Evolutionary conservation across 2,888 invertebrate genomes (phyloP).

Genomic region (Eurois occulta): DNA sequence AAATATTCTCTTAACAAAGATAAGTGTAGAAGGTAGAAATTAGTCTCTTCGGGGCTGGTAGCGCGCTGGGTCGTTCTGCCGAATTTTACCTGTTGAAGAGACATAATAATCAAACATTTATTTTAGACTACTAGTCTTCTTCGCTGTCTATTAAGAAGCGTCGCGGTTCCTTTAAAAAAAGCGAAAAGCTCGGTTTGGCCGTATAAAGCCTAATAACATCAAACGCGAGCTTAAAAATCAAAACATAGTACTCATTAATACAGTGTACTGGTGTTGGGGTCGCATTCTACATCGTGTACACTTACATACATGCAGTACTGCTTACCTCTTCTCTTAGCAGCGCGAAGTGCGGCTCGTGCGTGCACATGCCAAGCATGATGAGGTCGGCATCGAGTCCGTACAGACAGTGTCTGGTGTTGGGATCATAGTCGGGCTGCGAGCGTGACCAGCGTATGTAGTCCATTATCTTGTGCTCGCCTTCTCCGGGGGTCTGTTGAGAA

Average conservation of each 20-base stretch:
- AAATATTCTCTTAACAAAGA: conserved; percentile 98
- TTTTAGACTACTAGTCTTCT: neutral
- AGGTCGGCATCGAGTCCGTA: conserved; percentile 99
- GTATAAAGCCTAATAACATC: neutral
- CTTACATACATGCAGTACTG: neutral
- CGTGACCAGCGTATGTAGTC: conserved; percentile 98
- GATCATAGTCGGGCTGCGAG: conserved; percentile 95
- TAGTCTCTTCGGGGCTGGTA: conserved; percentile 96
- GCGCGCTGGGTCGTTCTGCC: conserved; percentile 92
- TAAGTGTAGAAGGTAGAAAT: conserved; percentile 97
- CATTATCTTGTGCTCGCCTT: conserved; percentile 99
- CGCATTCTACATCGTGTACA: neutral
- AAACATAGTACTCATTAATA: no score
- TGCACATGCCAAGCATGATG: conserved; percentile 98
- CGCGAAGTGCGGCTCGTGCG: conserved; percentile 98
- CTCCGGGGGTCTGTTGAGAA: conserved; percentile 95
- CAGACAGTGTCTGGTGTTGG: conserved; percentile 98
- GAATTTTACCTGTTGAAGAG: conserved; percentile 92
- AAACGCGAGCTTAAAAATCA: neutral
- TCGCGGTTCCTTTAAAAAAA: no score
- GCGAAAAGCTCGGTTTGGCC: neutral
- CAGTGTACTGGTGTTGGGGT: neutral
- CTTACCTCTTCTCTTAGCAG: conserved; percentile 97
- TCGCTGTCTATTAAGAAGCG: neutral
- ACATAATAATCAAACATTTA: neutral